phyloP scores from a whole-genome alignment of 2,888 invertebrate genomes.

The Sipha maydis region DNA sequence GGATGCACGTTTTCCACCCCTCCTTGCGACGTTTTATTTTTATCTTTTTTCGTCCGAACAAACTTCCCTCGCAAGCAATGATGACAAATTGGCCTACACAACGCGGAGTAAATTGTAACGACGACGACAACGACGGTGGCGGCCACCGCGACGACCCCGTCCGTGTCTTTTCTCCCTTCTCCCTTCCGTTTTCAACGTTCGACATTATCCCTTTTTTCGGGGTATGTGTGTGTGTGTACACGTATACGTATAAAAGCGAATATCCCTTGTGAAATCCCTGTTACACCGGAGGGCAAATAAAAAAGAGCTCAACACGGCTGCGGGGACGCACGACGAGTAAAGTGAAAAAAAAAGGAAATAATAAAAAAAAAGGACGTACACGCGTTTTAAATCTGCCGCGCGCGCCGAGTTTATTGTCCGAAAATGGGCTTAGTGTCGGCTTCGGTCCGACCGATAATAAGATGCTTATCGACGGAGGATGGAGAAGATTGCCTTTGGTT shows the following conservation, averaged over 20 bases:
- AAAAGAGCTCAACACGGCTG: slow-evolving; percentile 24
- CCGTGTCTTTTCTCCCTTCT: background rate
- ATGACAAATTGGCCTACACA: slow-evolving; percentile 60
- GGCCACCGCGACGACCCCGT: background rate
- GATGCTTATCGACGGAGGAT: background rate
- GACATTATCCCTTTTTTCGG: slow-evolving; percentile 44
- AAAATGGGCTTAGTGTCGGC: slow-evolving; percentile 24
- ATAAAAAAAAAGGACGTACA: background rate
- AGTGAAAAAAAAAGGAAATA: background rate
- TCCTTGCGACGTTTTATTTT: background rate
- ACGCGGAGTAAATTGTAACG: slow-evolving; percentile 53
- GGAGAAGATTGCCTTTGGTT: background rate
- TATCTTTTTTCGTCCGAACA: slow-evolving; percentile 13
- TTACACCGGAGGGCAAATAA: slow-evolving; percentile 51
- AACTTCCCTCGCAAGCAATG: slow-evolving; percentile 53
- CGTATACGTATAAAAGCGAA: slow-evolving; percentile 33
- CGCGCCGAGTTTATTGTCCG: slow-evolving; percentile 36
- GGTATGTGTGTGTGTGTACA: background rate
- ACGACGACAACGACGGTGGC: background rate
- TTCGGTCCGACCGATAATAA: background rate
- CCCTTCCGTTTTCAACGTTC: slow-evolving; percentile 31
- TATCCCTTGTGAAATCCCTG: slow-evolving; percentile 45
- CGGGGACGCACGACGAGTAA: background rate
- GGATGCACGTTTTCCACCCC: background rate
- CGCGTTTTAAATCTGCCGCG: slow-evolving; percentile 43